phyloP scores from a whole-genome alignment of 2,797 vertebrate genomes.

The Myiotriccus ornatus region DNA sequence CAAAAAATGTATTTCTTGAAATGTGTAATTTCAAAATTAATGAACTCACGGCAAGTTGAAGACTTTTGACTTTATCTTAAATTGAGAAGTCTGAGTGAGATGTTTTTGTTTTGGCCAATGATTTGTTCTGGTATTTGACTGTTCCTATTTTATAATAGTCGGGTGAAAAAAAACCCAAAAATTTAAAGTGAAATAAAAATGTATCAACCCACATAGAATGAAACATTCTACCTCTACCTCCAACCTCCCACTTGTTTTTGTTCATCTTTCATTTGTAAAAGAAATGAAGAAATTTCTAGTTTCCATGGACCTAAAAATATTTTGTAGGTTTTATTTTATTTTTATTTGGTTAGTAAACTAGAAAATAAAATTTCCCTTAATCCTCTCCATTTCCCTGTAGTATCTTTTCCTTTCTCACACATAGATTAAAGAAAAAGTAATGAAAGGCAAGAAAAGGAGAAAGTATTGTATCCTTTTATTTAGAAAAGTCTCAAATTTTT shows the following conservation, averaged over 20 bases:
- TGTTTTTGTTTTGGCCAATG: neutral
- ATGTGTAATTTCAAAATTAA: neutral
- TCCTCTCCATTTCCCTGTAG: neutral
- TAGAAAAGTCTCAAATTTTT: neutral
- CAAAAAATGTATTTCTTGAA: neutral
- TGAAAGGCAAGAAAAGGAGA: neutral
- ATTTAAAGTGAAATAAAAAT: neutral
- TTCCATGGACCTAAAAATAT: neutral
- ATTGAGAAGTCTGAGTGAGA: neutral
- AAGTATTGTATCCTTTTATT: neutral
- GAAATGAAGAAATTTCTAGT: neutral
- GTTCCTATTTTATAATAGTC: neutral
- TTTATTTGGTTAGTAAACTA: neutral
- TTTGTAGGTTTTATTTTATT: neutral
- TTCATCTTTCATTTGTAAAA: neutral
- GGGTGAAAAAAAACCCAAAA: rapidly evolving
- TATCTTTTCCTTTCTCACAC: neutral
- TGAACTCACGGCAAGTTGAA: neutral
- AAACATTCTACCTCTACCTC: neutral
- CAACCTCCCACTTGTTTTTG: neutral
- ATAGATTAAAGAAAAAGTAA: neutral
- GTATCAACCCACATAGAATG: neutral
- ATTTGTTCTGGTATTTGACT: neutral
- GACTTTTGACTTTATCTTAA: neutral
- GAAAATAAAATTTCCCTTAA: neutral